Conservation (phyloP, 2,888 invertebrate species). For the Argynnis bischoffii region DNA sequence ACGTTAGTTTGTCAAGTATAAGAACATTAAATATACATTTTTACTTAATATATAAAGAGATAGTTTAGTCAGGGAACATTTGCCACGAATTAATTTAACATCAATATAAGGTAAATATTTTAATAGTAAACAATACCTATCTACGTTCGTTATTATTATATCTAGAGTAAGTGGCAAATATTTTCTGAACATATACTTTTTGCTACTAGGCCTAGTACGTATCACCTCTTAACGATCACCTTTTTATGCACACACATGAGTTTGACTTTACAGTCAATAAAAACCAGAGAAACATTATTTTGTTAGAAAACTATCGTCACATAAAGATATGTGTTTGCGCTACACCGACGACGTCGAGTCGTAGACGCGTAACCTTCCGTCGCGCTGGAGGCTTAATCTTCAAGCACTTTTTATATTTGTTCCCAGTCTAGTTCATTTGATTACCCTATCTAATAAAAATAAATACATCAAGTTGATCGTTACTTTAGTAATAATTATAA, state of each 20-base stretch:
- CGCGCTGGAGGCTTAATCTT: slow-evolving; percentile 62
- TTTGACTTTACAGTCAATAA: slow-evolving; percentile 54
- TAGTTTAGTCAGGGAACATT: slow-evolving; percentile 56
- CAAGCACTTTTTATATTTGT: slow-evolving; percentile 69
- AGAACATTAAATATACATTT: slow-evolving; percentile 54
- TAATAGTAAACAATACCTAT: slow-evolving; percentile 39
- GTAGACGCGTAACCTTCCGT: slow-evolving; percentile 34
- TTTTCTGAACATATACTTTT: slow-evolving; percentile 48
- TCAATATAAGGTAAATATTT: slow-evolving; percentile 39
- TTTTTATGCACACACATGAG: slow-evolving; percentile 46
- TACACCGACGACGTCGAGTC: slow-evolving; percentile 48
- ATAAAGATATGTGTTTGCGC: slow-evolving; percentile 68
- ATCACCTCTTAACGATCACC: slow-evolving; percentile 53
- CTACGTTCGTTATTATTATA: slow-evolving; percentile 36
- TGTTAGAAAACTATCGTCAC: slow-evolving; percentile 51
- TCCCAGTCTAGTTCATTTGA: slow-evolving; percentile 77
- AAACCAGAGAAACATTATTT: slow-evolving; percentile 50
- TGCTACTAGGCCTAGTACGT: slow-evolving; percentile 54
- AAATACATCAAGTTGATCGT: slow-evolving; percentile 75
- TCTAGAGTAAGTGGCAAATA: slow-evolving; percentile 43
- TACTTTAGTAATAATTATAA: slow-evolving; percentile 72
- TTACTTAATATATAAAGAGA: slow-evolving; percentile 57
- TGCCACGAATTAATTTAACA: slow-evolving; percentile 44
- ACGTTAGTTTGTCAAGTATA: slow-evolving; percentile 79
- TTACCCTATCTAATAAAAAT: slow-evolving; percentile 77